Conservation (phyloP, 1,140 invertebrate genomes). For the Orchesella cincta region DNA sequence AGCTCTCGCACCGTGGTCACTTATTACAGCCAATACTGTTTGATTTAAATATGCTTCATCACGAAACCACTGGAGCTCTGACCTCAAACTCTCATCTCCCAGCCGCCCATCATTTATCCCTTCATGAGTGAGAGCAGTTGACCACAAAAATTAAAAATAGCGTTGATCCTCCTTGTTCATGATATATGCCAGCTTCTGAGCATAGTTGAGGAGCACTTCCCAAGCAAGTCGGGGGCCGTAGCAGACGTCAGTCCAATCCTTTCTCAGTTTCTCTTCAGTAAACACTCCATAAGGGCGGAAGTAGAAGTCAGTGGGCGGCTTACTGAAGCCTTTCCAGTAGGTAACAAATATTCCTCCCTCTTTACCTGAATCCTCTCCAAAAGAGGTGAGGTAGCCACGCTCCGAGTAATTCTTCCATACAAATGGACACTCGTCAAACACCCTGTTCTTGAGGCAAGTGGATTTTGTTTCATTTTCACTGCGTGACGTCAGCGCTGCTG, state of each 20-base stretch:
- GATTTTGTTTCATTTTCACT: too few relatives aligned
- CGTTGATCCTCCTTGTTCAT: slow-evolving; percentile 39
- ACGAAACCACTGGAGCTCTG: too few relatives aligned
- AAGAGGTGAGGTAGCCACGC: too few relatives aligned
- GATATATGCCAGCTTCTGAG: slow-evolving; percentile 3
- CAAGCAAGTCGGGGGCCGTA: slow-evolving; percentile 44
- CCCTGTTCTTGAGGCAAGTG: too few relatives aligned
- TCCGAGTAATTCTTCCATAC: too few relatives aligned
- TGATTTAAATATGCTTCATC: slow-evolving; percentile 55
- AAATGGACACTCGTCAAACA: too few relatives aligned
- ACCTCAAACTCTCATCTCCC: too few relatives aligned
- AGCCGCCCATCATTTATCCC: too few relatives aligned
- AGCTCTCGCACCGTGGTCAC: slow-evolving; percentile 90
- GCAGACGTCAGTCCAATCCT: slow-evolving; percentile 46
- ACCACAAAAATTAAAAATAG: slow-evolving; percentile 79
- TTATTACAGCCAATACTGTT: slow-evolving; percentile 74
- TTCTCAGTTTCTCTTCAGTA: slow-evolving; percentile 33
- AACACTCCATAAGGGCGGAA: slow-evolving; percentile 54
- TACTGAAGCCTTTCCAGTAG: slow-evolving; percentile 55
- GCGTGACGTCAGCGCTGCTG: too few relatives aligned
- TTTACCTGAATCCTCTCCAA: too few relatives aligned
- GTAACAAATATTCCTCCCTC: slow-evolving; percentile 59
- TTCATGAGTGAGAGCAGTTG: too few relatives aligned
- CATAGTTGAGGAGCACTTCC: slow-evolving; percentile 13
- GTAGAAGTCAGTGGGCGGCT: slow-evolving; percentile 59